Evolutionary conservation across 2,113 vertebrate species (phyloP).

Genomic region (Gallinago undulata): DNA sequence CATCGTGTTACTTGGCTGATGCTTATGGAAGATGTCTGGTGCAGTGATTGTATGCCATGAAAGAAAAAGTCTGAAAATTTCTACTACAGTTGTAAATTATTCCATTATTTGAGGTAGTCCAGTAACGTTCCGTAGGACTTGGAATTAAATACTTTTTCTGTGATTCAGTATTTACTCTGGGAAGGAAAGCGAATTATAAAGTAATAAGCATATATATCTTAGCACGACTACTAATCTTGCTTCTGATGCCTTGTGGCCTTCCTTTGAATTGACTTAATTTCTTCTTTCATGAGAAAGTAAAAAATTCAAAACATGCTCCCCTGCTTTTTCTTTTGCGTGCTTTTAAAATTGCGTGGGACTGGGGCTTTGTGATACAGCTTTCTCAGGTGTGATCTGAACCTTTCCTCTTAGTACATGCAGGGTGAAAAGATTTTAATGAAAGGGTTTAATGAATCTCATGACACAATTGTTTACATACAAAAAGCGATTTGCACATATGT

Average conservation of each 20-base stretch:
- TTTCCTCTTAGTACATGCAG: neutral
- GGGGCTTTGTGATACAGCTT: neutral
- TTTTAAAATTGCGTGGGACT: neutral
- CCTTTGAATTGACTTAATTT: neutral
- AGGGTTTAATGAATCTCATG: neutral
- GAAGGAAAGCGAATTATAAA: neutral
- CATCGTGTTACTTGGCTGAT: accelerated
- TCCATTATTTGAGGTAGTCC: neutral
- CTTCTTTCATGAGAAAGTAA: neutral
- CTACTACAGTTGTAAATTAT: neutral
- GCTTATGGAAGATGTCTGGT: neutral
- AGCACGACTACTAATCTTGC: neutral
- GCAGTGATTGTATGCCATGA: neutral
- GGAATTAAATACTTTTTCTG: neutral
- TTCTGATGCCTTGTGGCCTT: neutral
- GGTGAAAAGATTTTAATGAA: slow-evolving; percentile 1
- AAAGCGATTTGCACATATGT: neutral
- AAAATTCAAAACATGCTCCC: neutral
- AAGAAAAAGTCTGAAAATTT: neutral
- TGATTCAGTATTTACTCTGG: neutral
- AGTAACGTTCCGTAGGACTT: neutral
- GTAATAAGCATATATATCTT: neutral
- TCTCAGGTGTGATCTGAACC: neutral
- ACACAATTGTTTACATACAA: slow-evolving; percentile 11
- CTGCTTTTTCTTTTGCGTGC: neutral